A percentile compares a stretch with the other conserved stretches of the same genome.
phyloP scores from a whole-genome alignment of 2,888 invertebrate genomes.

The Troides helena region DNA sequence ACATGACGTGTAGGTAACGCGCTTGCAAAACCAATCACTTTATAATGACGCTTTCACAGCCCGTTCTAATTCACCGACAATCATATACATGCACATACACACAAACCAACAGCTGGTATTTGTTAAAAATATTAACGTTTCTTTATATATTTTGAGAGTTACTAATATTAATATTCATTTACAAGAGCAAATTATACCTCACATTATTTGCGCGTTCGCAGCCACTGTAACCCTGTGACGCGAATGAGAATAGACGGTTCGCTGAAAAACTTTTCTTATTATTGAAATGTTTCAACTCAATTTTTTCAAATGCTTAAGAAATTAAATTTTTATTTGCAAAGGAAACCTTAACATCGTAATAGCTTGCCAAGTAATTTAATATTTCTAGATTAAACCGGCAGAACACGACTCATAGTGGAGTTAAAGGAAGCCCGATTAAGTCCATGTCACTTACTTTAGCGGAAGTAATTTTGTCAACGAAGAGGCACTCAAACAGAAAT shows the following conservation, averaged over 20 bases:
- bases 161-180: too few relatives aligned
- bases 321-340: slow-evolving; percentile 4
- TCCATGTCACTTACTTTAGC: slow-evolving; percentile 2
- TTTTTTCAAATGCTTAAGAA: not conserved
- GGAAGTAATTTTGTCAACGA: slow-evolving; percentile 1
- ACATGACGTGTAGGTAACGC: slow-evolving; percentile 13
- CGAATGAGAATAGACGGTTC: too few relatives aligned
- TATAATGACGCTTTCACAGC: slow-evolving; percentile 14
- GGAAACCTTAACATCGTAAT: slow-evolving; percentile 9
- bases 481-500: not conserved
- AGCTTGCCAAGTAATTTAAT: slow-evolving; percentile 2
- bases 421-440: not conserved
- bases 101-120: not conserved
- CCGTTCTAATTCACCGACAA: slow-evolving; percentile 25
- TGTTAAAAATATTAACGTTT: not conserved
- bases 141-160: not conserved
- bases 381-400: slow-evolving; percentile 5
- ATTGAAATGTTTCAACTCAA: not conserved
- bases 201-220: too few relatives aligned
- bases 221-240: too few relatives aligned
- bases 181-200: too few relatives aligned
- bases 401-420: not conserved
- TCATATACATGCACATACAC: not conserved
- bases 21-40: slow-evolving; percentile 26
- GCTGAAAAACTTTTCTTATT: too few relatives aligned